Evolutionary conservation across 2,113 vertebrate genomes (phyloP).

Genomic region (Microtus ochrogaster): DNA sequence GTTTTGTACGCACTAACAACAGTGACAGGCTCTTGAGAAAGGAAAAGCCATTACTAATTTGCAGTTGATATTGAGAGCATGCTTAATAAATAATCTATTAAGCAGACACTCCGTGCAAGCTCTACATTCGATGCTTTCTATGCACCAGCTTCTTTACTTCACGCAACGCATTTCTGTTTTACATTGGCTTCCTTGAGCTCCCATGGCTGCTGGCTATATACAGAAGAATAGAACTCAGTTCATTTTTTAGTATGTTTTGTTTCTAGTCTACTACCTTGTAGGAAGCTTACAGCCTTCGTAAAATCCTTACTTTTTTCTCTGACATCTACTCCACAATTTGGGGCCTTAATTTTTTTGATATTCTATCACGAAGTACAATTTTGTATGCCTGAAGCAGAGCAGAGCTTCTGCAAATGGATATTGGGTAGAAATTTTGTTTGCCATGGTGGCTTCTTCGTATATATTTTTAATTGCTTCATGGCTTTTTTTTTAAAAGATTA

Average conservation of each 20-base stretch:
- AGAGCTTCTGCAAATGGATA: neutral
- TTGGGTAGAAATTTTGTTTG: neutral
- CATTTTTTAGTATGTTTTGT: neutral
- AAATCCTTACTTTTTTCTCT: neutral
- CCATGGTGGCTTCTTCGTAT: neutral
- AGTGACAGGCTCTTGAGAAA: neutral
- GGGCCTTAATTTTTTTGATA: neutral
- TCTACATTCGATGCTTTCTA: too few relatives aligned
- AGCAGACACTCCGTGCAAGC: neutral
- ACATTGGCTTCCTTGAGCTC: neutral
- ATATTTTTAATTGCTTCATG: neutral
- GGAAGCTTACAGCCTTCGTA: neutral
- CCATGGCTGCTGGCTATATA: neutral
- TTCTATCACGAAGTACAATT: conserved; percentile 39
- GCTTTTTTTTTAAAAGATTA: neutral
- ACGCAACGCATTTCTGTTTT: neutral
- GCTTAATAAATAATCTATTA: neutral
- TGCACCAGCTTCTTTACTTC: neutral
- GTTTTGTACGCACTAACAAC: neutral
- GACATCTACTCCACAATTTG: neutral
- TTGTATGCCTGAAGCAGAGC: neutral
- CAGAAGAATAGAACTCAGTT: neutral
- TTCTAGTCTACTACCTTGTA: neutral
- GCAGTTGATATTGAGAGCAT: neutral
- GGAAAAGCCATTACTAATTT: neutral